Conservation (phyloP, 2,888 invertebrate species). For the Caenorhabditis sp. region DNA sequence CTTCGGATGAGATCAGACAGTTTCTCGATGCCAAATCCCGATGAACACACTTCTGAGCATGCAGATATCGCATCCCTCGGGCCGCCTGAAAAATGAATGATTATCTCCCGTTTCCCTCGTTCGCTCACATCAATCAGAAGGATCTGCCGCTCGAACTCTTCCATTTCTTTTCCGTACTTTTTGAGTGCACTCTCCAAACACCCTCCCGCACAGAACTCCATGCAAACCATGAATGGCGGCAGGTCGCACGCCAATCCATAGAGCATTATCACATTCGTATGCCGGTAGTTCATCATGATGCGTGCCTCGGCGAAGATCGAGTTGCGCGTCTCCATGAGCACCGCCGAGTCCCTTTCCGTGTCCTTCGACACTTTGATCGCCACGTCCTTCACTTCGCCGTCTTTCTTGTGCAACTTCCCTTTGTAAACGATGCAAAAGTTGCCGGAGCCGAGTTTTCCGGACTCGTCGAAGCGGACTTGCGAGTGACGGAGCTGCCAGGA, state of each 20-base stretch:
- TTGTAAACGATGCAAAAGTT: slow-evolving; percentile 61
- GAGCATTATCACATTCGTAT: slow-evolving; percentile 63
- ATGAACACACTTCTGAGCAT: slow-evolving; percentile 88
- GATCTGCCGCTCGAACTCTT: slow-evolving; percentile 45
- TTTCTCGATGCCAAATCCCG: slow-evolving; percentile 89
- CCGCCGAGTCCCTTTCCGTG: slow-evolving; percentile 55
- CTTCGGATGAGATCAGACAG: slow-evolving; percentile 82
- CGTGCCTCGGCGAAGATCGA: slow-evolving; percentile 67
- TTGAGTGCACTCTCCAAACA: slow-evolving; percentile 60
- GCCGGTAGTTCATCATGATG: slow-evolving; percentile 66
- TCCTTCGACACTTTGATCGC: slow-evolving; percentile 70
- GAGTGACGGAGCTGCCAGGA: slow-evolving; percentile 42
- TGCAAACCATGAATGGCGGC: slow-evolving; percentile 98
- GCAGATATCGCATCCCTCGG: slow-evolving; percentile 88
- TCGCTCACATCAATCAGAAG: slow-evolving; percentile 33
- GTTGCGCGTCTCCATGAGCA: slow-evolving; percentile 68
- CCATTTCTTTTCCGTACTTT: slow-evolving; percentile 57
- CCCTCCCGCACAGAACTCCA: slow-evolving; percentile 87
- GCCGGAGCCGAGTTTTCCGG: slow-evolving; percentile 52
- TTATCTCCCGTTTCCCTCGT: too few relatives aligned
- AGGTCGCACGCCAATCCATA: slow-evolving; percentile 96
- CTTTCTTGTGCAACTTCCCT: slow-evolving; percentile 26
- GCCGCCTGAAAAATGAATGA: too few relatives aligned
- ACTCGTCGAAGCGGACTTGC: slow-evolving; percentile 28
- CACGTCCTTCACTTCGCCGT: slow-evolving; percentile 59